Percentiles rank a stretch among this genome's conserved stretches.
phyloP scores from a whole-genome alignment of 2,888 invertebrate genomes.

The Thymelicus lineola region DNA sequence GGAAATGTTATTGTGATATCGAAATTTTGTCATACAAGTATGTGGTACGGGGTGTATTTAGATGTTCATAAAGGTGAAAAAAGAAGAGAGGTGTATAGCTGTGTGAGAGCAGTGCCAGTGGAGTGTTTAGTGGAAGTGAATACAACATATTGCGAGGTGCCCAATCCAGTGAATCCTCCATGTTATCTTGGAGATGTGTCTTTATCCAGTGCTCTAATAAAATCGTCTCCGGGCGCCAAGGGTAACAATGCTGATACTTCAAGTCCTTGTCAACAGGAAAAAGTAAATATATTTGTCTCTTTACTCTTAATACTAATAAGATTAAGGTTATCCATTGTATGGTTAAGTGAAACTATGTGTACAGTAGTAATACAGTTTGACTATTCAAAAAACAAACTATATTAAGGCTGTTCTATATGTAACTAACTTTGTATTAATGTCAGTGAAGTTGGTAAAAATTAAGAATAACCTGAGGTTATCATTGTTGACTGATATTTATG shows the following conservation, averaged over 20 bases:
- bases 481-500: not conserved
- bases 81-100: slow-evolving; percentile 69
- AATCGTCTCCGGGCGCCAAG: slow-evolving; percentile 39
- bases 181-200: slow-evolving; percentile 60
- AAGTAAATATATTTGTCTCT: slow-evolving; percentile 79
- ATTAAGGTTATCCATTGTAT: slow-evolving; percentile 60
- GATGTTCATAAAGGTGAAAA: slow-evolving; percentile 68
- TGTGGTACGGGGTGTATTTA: slow-evolving; percentile 80
- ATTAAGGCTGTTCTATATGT: slow-evolving; percentile 11
- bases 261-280: slow-evolving; percentile 56
- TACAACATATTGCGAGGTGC: slow-evolving; percentile 44
- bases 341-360: slow-evolving; percentile 6
- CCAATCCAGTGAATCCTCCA: slow-evolving; percentile 56
- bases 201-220: slow-evolving; percentile 61
- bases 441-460: slow-evolving; percentile 13
- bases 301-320: slow-evolving; percentile 51
- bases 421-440: slow-evolving; percentile 14
- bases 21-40: slow-evolving; percentile 67
- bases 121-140: slow-evolving; percentile 72
- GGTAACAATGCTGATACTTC: slow-evolving; percentile 53
- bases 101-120: slow-evolving; percentile 67
- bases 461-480: slow-evolving; percentile 18
- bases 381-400: not conserved
- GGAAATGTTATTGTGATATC: slow-evolving; percentile 72
- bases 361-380: not conserved